Evolutionary conservation across 2,113 vertebrate species (phyloP).

Genomic region (Anhinga anhinga): DNA sequence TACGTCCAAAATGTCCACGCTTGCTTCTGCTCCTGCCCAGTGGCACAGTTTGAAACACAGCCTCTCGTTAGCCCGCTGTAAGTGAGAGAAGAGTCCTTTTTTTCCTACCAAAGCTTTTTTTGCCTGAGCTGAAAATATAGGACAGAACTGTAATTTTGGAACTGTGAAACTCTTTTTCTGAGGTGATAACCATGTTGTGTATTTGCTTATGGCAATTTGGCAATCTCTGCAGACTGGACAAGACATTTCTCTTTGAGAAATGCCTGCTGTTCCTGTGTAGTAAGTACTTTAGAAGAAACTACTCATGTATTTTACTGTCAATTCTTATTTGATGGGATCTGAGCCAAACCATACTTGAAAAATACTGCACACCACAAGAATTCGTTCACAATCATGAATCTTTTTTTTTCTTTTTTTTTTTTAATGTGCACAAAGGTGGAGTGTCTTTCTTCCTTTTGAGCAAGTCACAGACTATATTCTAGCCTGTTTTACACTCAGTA

Average conservation of each 20-base stretch:
- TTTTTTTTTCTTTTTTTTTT: not conserved
- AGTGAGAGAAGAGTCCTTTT: not conserved
- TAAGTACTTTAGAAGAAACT: slow-evolving; percentile 22
- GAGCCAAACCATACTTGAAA: slow-evolving; percentile 31
- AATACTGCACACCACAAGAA: slow-evolving; percentile 13
- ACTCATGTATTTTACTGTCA: slow-evolving; percentile 26
- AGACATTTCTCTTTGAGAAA: slow-evolving; percentile 13
- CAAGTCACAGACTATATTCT: not conserved
- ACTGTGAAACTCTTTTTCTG: not conserved
- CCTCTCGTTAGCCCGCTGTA: not conserved
- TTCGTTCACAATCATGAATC: not conserved
- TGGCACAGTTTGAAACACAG: not conserved
- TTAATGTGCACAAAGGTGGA: not conserved
- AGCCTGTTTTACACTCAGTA: not conserved
- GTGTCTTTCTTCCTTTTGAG: not conserved
- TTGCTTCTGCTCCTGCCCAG: not conserved
- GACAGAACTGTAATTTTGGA: not conserved
- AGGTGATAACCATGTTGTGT: not conserved
- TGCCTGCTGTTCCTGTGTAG: slow-evolving; percentile 3
- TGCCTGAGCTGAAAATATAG: not conserved
- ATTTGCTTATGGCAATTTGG: not conserved
- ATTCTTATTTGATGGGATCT: not conserved
- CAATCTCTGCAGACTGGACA: not conserved
- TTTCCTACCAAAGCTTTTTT: not conserved
- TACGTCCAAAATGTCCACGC: not conserved